A percentile compares a stretch with the other conserved stretches of the same genome.
These are phyloP conservation scores for Yasuhikotakia modesta DNA, from an alignment of 2,797 vertebrate genomes.

Conservation along the genomic window DNA sequence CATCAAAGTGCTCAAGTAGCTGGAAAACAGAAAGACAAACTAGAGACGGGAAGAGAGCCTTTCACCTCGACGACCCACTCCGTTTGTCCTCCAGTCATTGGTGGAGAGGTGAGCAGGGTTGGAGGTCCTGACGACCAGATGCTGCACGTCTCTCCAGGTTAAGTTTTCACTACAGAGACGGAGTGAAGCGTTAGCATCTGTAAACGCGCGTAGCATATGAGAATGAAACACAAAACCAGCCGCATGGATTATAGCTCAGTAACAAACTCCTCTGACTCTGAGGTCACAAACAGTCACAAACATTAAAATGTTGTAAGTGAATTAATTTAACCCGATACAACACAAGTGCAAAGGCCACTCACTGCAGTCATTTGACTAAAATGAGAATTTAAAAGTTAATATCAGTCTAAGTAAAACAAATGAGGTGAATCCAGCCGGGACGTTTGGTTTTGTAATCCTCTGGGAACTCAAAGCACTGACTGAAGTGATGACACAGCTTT, in stretches of 20 bases:
- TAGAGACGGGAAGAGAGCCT: not conserved
- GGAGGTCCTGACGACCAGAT: slow-evolving; percentile 93
- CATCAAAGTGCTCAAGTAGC: slow-evolving; percentile 17
- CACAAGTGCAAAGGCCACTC: not conserved
- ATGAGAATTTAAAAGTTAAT: slow-evolving; percentile 32
- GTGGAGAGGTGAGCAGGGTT: slow-evolving; percentile 90
- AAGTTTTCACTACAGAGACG: slow-evolving; percentile 85
- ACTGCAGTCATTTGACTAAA: not conserved
- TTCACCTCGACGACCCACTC: slow-evolving; percentile 92
- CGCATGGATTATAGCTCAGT: slow-evolving; percentile 30
- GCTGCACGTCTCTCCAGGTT: slow-evolving; percentile 99
- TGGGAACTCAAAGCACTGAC: slow-evolving; percentile 46
- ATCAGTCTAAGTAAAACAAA: not conserved
- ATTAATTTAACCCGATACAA: slow-evolving; percentile 7
- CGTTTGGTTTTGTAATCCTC: not conserved
- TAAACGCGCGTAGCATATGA: not conserved
- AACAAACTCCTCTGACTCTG: slow-evolving; percentile 45
- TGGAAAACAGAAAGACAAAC: slow-evolving; percentile 14
- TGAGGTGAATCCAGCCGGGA: not conserved
- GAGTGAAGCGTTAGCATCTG: not conserved
- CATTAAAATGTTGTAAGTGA: slow-evolving; percentile 24
- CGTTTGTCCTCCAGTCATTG: slow-evolving; percentile 94
- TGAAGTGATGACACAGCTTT: not conserved
- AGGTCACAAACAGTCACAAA: slow-evolving; percentile 31
- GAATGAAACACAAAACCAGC: slow-evolving; percentile 3